A percentile compares a stretch with the other conserved stretches of the same genome.
These are phyloP conservation scores for Chelonus formosanus DNA, from an alignment of 2,888 invertebrate species.

Conservation along the genomic window DNA sequence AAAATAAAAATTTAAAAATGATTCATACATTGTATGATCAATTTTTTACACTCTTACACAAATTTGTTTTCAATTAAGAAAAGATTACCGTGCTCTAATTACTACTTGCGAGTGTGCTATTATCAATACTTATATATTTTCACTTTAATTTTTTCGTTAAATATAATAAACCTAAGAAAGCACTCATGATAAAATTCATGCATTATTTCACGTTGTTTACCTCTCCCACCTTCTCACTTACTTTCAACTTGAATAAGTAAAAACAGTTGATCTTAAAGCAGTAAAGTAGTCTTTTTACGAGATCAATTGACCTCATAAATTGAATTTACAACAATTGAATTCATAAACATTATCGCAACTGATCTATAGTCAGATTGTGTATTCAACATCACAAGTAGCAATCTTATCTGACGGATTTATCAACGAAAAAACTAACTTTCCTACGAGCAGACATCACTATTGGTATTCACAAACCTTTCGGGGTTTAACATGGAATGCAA, in stretches of 20 bases:
- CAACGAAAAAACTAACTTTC: slow-evolving; percentile 39
- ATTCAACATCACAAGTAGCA: slow-evolving; percentile 23
- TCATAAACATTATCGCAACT: slow-evolving; percentile 21
- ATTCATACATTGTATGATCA: too few relatives aligned
- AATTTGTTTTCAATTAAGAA: slow-evolving; percentile 13
- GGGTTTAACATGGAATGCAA: slow-evolving; percentile 31
- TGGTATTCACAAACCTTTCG: slow-evolving; percentile 35
- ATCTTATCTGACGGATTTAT: slow-evolving; percentile 31
- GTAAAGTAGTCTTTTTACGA: not conserved
- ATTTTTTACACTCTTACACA: not conserved
- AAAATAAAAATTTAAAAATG: too few relatives aligned
- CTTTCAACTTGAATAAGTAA: slow-evolving; percentile 5
- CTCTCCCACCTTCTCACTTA: slow-evolving; percentile 1
- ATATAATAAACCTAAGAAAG: not conserved
- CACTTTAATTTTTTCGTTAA: slow-evolving; percentile 11
- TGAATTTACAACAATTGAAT: slow-evolving; percentile 23
- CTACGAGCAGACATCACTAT: slow-evolving; percentile 32
- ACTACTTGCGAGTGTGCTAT: not conserved
- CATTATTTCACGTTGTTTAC: slow-evolving; percentile 1
- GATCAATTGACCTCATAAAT: slow-evolving; percentile 10
- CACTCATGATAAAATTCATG: slow-evolving; percentile 4
- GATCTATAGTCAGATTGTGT: slow-evolving; percentile 22
- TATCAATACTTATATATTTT: slow-evolving; percentile 4
- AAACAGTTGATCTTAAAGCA: not conserved
- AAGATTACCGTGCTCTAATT: slow-evolving; percentile 23